Evolutionary conservation across 2,113 vertebrate species (phyloP).

Genomic region (Salvelinus sp.): DNA sequence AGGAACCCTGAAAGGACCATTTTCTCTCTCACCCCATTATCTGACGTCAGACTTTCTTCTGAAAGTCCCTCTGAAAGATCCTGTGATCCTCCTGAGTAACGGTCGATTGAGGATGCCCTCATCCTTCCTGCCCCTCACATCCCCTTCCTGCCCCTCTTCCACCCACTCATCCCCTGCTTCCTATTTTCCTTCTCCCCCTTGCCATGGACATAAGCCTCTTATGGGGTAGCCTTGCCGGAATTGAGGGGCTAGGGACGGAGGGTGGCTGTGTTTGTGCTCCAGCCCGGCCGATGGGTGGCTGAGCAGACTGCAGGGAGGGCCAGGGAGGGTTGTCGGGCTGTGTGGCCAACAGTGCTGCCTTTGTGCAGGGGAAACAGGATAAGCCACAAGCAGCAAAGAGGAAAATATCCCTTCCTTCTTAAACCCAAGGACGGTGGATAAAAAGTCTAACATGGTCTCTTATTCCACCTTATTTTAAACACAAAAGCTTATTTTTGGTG

Average conservation of each 20-base stretch:
- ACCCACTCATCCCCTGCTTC: slow-evolving; percentile 42
- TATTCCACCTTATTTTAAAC: slow-evolving; percentile 58
- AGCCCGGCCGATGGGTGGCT: slow-evolving; percentile 34
- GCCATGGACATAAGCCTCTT: slow-evolving; percentile 70
- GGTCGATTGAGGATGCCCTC: slow-evolving; percentile 30
- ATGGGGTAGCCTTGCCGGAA: slow-evolving; percentile 20
- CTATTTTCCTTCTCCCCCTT: slow-evolving; percentile 54
- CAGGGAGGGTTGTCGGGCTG: slow-evolving; percentile 23
- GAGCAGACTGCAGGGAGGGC: slow-evolving; percentile 30
- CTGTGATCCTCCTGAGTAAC: slow-evolving; percentile 31
- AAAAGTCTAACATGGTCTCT: slow-evolving; percentile 52
- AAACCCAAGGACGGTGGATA: slow-evolving; percentile 40
- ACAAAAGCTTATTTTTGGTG: slow-evolving; percentile 54
- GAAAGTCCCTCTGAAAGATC: slow-evolving; percentile 9
- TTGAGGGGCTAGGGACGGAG: slow-evolving; percentile 26
- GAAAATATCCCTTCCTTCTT: slow-evolving; percentile 61
- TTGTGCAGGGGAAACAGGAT: slow-evolving; percentile 67
- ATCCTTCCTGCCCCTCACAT: slow-evolving; percentile 43
- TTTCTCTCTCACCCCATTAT: neutral
- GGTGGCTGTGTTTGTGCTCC: slow-evolving; percentile 29
- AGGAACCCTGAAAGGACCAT: neutral
- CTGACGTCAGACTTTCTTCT: neutral
- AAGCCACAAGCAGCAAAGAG: slow-evolving; percentile 60
- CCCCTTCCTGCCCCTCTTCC: slow-evolving; percentile 28
- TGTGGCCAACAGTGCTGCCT: slow-evolving; percentile 53